phyloP scores from a whole-genome alignment of 37 sponge, comb jelly and placozoan species.

The Haliclona indistincta region DNA sequence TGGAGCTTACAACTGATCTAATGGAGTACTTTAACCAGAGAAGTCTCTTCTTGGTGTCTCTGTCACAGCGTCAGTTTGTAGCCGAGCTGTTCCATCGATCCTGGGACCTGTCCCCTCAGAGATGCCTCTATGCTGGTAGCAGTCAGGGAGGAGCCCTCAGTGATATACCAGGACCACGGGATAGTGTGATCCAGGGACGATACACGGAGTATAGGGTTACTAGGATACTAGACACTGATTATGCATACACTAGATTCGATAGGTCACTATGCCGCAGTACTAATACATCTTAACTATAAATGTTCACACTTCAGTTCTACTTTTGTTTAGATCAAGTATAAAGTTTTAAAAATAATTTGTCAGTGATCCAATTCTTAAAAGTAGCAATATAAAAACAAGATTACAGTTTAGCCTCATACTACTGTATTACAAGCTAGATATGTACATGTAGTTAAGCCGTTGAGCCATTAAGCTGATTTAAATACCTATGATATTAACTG shows the following conservation, averaged over 20 bases:
- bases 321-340: too few species aligned
- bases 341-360: too few species aligned
- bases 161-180: conserved; percentile 16
- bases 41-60: conserved; percentile 39
- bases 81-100: background rate
- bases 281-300: too few species aligned
- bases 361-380: too few species aligned
- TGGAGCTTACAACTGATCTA: background rate
- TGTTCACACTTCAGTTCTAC: too few species aligned
- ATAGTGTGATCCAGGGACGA: conserved; percentile 66
- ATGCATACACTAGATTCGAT: conserved; percentile 34
- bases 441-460: too few species aligned
- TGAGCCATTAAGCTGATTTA: too few species aligned
- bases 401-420: too few species aligned
- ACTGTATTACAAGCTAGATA: too few species aligned
- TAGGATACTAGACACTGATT: conserved; percentile 27
- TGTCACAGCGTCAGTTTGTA: conserved; percentile 5
- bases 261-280: too few species aligned
- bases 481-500: too few species aligned
- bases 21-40: background rate
- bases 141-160: conserved; percentile 44
- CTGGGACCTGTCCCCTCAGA: conserved; percentile 35
- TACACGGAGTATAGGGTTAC: conserved; percentile 47
- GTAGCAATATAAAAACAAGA: too few species aligned
- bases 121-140: conserved; percentile 56